A percentile compares a stretch with the other conserved stretches of the same genome.
Conservation (phyloP, 2,113 vertebrate species). For the Pygathrix nemaeus region DNA sequence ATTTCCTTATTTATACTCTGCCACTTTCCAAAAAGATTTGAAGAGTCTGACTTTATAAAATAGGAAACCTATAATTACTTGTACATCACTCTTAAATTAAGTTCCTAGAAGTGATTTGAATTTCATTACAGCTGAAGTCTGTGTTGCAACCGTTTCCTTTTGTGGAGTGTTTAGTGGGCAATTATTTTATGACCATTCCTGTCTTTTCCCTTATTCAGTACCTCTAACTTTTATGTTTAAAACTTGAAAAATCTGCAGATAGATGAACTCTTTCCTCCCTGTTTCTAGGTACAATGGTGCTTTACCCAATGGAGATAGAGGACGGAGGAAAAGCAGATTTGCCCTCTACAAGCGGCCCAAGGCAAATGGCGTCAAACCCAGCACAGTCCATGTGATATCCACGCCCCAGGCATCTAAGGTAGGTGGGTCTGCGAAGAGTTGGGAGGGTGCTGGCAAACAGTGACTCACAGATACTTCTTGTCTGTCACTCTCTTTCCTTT, state of each 20-base stretch:
- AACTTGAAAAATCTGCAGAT: background rate
- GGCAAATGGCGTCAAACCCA: constrained; percentile 96
- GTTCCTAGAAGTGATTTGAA: constrained; percentile 55
- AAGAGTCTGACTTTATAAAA: constrained; percentile 35
- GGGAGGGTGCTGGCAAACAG: background rate
- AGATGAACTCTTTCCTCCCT: background rate
- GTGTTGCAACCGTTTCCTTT: background rate
- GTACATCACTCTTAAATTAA: constrained; percentile 54
- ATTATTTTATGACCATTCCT: background rate
- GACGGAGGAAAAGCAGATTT: constrained; percentile 98
- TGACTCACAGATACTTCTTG: background rate
- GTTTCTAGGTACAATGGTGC: constrained; percentile 95
- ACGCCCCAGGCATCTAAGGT: constrained; percentile 97
- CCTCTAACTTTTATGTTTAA: background rate
- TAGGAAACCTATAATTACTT: constrained; percentile 47
- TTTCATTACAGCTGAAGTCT: background rate
- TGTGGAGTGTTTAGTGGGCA: background rate
- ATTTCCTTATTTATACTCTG: constrained; percentile 47
- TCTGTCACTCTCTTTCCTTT: background rate
- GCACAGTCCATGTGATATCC: constrained; percentile 95
- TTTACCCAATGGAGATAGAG: constrained; percentile 95
- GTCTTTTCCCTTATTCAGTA: background rate
- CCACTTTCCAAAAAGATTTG: constrained; percentile 46
- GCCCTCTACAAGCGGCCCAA: constrained; percentile 94
- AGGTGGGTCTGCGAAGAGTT: background rate